Evolutionary conservation across 92 coral and sea anemone species (phyloP), one percentile per base, ranked within the genome.

Genomic region (Nematostella vectensis): DNA sequence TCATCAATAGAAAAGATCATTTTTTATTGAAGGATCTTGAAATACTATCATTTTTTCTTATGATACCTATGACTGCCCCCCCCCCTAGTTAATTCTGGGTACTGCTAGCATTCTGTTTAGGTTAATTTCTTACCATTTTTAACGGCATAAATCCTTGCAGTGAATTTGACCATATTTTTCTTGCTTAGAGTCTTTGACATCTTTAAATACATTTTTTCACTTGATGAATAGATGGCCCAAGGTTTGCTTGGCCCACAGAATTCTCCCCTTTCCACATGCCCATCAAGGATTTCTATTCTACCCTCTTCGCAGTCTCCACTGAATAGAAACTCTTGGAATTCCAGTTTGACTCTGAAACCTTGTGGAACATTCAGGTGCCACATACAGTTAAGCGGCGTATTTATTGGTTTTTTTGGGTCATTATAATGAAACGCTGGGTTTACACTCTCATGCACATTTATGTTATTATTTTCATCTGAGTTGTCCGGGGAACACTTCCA

Each of bases 221-320:
- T 19, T 13, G 63, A 54, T 13, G 72, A 66, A 20, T 24, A 66
- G 18, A 66, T 45, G 0, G 42, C 56, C 72, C 72, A 66, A 0
- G 72, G 72, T 1, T 15, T n/a, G 13, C 17, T 27, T 43, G 63
- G 55, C 1, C 72, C 72, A 45, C 72, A 66, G 25, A 66, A 66
- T 52, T 27, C 55, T 27, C 72, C 72, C 47, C 66, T 60, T 1
- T 60, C 28, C 10, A 8, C 22, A 31, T 28, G 54, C 13, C 72
- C 56, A 45, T 66, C 72, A 11, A 55, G 48, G 16, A 66, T 36
- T 40, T 66, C 45, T 9, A 66, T 39, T 24, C 44, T 42, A 4
- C 51, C 18, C 19, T 55, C 47, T 1, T 31, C 11, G 33, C 72
- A 66, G 45, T 55, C 55, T 19, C 47, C 45, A n/a, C 28, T 28